phyloP scores from a whole-genome alignment of 2,888 invertebrate species.

The Morpho deidamia region DNA sequence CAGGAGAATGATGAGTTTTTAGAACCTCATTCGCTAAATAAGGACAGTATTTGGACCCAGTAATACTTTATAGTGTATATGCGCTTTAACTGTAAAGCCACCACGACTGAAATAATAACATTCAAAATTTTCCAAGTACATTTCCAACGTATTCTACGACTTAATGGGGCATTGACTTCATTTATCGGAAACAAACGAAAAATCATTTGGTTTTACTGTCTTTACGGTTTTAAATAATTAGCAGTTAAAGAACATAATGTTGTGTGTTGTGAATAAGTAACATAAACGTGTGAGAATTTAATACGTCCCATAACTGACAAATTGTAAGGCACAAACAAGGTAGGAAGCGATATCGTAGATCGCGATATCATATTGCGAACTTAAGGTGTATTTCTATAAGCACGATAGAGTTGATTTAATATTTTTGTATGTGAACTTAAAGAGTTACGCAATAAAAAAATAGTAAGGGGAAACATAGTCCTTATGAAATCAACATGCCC shows the following conservation, averaged over 20 bases:
- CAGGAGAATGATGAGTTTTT: too few species aligned
- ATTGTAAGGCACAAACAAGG: slow-evolving; percentile 14
- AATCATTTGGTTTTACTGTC: slow-evolving; percentile 29
- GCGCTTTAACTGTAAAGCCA: too few species aligned
- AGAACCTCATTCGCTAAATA: too few species aligned
- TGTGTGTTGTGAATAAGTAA: slow-evolving; percentile 34
- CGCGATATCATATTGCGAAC: slow-evolving; percentile 4
- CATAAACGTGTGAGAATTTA: slow-evolving; percentile 18
- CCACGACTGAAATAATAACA: too few species aligned
- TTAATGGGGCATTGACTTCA: slow-evolving; percentile 9
- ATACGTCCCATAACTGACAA: slow-evolving; percentile 19
- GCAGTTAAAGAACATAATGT: slow-evolving; percentile 23
- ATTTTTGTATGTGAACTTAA: background rate
- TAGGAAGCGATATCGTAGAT: slow-evolving; percentile 32
- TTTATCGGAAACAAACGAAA: slow-evolving; percentile 36
- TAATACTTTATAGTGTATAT: too few species aligned
- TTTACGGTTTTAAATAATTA: slow-evolving; percentile 35
- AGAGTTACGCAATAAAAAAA: too few species aligned
- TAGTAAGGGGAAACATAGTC: too few species aligned
- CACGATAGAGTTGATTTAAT: background rate
- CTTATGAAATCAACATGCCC: too few species aligned
- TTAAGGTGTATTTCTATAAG: background rate
- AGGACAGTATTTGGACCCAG: too few species aligned
- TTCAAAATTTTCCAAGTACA: background rate
- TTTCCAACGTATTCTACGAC: slow-evolving; percentile 10